phyloP scores from a whole-genome alignment of 2,113 vertebrate genomes.

The Oncorhynchus clarkii region DNA sequence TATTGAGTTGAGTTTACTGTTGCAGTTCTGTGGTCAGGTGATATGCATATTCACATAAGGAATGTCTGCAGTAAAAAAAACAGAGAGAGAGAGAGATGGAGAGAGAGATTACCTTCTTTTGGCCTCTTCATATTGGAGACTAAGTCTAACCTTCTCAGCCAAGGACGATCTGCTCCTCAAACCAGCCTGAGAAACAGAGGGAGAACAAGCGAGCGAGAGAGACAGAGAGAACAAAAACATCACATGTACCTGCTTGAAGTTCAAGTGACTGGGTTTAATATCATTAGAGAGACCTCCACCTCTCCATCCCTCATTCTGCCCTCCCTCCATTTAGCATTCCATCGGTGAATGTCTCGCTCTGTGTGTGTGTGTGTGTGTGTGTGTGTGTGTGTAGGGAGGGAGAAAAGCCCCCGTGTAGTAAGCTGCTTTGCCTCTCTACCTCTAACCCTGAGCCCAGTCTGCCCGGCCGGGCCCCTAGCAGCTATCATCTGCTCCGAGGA shows the following conservation, averaged over 20 bases:
- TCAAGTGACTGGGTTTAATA: slow-evolving; percentile 34
- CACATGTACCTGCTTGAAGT: slow-evolving; percentile 38
- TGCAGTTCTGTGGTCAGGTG: not conserved
- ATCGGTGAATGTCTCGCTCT: not conserved
- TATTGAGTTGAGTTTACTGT: not conserved
- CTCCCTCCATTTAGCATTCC: slow-evolving; percentile 49
- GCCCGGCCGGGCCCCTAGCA: too few species aligned
- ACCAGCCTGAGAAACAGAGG: slow-evolving; percentile 58
- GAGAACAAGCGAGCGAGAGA: not conserved
- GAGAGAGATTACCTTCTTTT: slow-evolving; percentile 75
- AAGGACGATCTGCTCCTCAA: slow-evolving; percentile 74
- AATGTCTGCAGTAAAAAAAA: not conserved
- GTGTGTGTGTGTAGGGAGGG: not conserved
- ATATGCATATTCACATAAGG: not conserved
- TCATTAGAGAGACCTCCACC: slow-evolving; percentile 52
- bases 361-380: not conserved
- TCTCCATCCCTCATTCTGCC: slow-evolving; percentile 52
- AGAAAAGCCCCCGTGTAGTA: not conserved
- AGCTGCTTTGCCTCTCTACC: not conserved
- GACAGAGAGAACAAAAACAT: slow-evolving; percentile 31
- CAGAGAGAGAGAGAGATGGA: too few species aligned
- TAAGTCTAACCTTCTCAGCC: slow-evolving; percentile 82
- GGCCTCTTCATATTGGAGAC: slow-evolving; percentile 83
- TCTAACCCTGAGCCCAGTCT: not conserved
- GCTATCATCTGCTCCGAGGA: not conserved